A percentile compares a stretch with the other conserved stretches of the same genome.
phyloP scores from a whole-genome alignment of 2,797 vertebrate species.

The Falco columbarius region DNA sequence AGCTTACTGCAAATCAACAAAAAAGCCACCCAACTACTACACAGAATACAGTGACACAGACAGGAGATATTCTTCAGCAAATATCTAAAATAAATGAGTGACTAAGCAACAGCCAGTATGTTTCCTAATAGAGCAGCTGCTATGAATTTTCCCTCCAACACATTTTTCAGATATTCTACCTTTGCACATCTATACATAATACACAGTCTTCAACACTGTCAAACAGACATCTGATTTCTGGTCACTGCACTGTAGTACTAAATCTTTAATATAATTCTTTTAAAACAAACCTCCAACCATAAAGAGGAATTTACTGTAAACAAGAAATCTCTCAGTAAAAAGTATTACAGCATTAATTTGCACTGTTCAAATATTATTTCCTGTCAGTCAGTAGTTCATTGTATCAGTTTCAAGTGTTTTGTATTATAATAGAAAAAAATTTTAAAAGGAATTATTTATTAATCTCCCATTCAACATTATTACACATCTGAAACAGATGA shows the following conservation, averaged over 20 bases:
- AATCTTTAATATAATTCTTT: not conserved
- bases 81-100: not conserved
- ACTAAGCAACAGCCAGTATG: not conserved
- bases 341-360: not conserved
- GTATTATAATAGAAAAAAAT: not conserved
- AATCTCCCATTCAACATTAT: not conserved
- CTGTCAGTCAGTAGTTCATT: not conserved
- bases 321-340: not conserved
- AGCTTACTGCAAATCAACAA: conserved; percentile 17
- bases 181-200: not conserved
- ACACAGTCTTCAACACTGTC: not conserved
- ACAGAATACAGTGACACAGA: not conserved
- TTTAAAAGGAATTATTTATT: not conserved
- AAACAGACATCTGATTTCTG: not conserved
- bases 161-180: not conserved
- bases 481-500: not conserved
- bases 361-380: not conserved
- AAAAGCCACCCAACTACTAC: not conserved
- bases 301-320: not conserved
- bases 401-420: not conserved
- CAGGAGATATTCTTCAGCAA: not conserved
- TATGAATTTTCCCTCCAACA: not conserved
- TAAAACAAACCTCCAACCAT: not conserved
- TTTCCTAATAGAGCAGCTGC: not conserved
- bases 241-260: not conserved